Conservation (phyloP, 1,140 invertebrate genomes). For the Coptotermes formosanus region DNA sequence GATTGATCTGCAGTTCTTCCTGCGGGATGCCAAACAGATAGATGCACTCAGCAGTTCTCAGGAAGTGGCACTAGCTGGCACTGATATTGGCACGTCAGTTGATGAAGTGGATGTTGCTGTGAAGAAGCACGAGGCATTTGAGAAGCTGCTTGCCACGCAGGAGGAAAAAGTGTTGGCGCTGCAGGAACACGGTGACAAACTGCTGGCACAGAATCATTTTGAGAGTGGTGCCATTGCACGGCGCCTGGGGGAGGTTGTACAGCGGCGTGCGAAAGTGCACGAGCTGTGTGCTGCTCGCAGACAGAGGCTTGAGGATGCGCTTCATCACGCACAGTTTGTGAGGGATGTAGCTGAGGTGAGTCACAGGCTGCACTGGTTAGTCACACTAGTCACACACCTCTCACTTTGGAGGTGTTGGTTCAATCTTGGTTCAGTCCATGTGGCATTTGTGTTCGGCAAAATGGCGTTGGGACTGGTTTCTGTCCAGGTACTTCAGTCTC, state of each 20-base stretch:
- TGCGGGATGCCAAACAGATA: conserved; percentile 91
- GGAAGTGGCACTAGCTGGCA: conserved; percentile 52
- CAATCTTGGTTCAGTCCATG: background rate
- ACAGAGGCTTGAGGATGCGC: conserved; percentile 70
- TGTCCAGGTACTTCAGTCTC: too few species aligned
- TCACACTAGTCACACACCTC: background rate
- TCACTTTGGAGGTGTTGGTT: background rate
- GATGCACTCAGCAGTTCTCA: conserved; percentile 86
- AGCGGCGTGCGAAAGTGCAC: conserved; percentile 68
- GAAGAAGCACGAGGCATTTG: conserved; percentile 91
- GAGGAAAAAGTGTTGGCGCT: conserved; percentile 84
- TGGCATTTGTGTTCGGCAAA: background rate
- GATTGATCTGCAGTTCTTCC: conserved; percentile 92
- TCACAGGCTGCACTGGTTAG: background rate
- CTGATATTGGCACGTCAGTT: conserved; percentile 50
- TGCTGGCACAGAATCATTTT: conserved; percentile 91
- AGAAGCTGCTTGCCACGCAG: conserved; percentile 78
- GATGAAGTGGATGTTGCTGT: conserved; percentile 82
- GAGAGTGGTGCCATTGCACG: conserved; percentile 82
- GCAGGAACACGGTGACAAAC: conserved; percentile 83
- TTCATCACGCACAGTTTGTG: conserved; percentile 86
- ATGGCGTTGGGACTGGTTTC: too few species aligned
- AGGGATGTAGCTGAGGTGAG: conserved; percentile 79
- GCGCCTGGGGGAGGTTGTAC: conserved; percentile 67
- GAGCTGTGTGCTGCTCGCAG: conserved; percentile 63